Evolutionary conservation across 1,140 invertebrate species (phyloP).

Genomic region (Dendrolimus punctatus): DNA sequence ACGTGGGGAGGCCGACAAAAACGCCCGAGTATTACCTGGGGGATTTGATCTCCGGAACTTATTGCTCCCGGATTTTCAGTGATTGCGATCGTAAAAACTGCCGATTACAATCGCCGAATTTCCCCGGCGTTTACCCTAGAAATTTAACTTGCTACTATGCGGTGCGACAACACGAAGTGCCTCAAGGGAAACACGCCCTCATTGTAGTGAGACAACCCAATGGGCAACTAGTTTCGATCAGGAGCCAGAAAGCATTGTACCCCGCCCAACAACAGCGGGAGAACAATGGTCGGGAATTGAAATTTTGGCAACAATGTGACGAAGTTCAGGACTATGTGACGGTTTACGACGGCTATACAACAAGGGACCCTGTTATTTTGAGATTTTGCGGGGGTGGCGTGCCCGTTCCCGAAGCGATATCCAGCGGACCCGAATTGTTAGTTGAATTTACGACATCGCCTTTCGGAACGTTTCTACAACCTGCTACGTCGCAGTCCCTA

Average conservation of each 20-base stretch:
- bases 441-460: constrained; percentile 93
- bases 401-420: constrained; percentile 85
- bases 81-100: constrained; percentile 90
- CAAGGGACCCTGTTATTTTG: constrained; percentile 87
- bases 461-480: constrained; percentile 89
- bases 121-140: constrained; percentile 90
- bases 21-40: constrained; percentile 79
- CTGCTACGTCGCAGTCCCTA: constrained; percentile 81
- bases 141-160: constrained; percentile 93
- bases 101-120: constrained; percentile 92
- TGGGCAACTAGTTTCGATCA: constrained; percentile 86
- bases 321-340: constrained; percentile 91
- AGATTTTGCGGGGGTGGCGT: constrained; percentile 92
- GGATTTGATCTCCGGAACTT: constrained; percentile 89
- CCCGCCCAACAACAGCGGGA: constrained; percentile 61
- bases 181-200: constrained; percentile 86
- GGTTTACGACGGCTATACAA: constrained; percentile 92
- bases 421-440: constrained; percentile 87
- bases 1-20: constrained; percentile 47
- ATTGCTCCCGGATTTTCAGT: constrained; percentile 91
- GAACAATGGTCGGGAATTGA: constrained; percentile 56
- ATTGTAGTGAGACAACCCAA: constrained; percentile 87
- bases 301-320: constrained; percentile 88
- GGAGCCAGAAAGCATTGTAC: constrained; percentile 77
- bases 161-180: constrained; percentile 85